Percentiles rank a stretch among this genome's conserved stretches.
phyloP scores from a whole-genome alignment of 2,888 invertebrate genomes.

The Meteorus colon region DNA sequence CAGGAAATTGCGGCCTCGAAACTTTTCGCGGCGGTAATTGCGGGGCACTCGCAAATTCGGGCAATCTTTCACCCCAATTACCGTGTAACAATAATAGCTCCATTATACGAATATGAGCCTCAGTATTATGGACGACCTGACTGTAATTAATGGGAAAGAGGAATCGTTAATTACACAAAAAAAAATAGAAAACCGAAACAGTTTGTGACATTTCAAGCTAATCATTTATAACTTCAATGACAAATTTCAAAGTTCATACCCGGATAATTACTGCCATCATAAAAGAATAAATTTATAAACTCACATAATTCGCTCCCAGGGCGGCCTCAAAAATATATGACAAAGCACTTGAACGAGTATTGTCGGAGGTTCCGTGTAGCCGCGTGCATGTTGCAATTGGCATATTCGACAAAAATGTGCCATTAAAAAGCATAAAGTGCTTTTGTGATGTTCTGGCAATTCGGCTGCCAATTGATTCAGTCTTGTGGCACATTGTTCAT shows the following conservation, averaged over 20 bases:
- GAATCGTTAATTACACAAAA: background rate
- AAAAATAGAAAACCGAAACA: background rate
- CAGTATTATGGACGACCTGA: slow-evolving; percentile 84
- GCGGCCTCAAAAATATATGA: slow-evolving; percentile 83
- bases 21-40: slow-evolving; percentile 79
- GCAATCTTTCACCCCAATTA: slow-evolving; percentile 81
- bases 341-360: slow-evolving; percentile 82
- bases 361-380: slow-evolving; percentile 79
- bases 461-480: slow-evolving; percentile 77
- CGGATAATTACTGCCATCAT: background rate
- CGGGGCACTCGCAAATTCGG: slow-evolving; percentile 79
- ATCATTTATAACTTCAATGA: background rate
- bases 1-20: slow-evolving; percentile 72
- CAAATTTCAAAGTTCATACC: background rate
- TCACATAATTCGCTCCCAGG: slow-evolving; percentile 86
- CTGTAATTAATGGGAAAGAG: slow-evolving; percentile 72
- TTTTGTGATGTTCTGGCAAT: slow-evolving; percentile 79
- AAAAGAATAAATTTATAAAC: slow-evolving; percentile 57
- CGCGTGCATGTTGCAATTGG: slow-evolving; percentile 79
- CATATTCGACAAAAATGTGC: slow-evolving; percentile 83
- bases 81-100: slow-evolving; percentile 81
- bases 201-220: background rate
- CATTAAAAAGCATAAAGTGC: slow-evolving; percentile 80
- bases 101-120: slow-evolving; percentile 82
- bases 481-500: slow-evolving; percentile 76